These are phyloP conservation scores for Torymus texanus DNA, from an alignment of 2,888 invertebrate genomes.

Conservation along the genomic window DNA sequence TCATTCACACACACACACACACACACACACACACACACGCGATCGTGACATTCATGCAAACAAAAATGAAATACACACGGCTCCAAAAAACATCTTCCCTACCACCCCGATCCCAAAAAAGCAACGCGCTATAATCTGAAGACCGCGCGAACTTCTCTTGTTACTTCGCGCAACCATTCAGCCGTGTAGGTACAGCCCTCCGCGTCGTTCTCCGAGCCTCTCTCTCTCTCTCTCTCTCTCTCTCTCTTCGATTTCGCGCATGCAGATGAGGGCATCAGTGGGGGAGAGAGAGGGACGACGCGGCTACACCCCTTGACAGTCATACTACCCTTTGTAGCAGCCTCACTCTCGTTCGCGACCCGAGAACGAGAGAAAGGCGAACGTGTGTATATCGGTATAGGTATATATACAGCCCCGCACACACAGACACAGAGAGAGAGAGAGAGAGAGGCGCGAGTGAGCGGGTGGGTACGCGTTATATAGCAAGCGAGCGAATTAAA, in stretches of 20 bases:
- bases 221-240: too few relatives aligned
- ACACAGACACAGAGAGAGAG: background rate
- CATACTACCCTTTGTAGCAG: conserved; percentile 41
- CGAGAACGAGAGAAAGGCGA: background rate
- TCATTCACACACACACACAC: too few relatives aligned
- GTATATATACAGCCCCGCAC: background rate
- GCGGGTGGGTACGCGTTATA: conserved; percentile 27
- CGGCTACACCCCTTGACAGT: conserved; percentile 51
- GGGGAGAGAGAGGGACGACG: conserved; percentile 15
- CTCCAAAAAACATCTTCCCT: too few relatives aligned
- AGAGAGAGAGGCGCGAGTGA: background rate
- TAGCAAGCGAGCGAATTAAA: conserved; percentile 72
- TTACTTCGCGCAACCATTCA: conserved; percentile 1
- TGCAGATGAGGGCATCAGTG: too few relatives aligned
- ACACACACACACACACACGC: too few relatives aligned
- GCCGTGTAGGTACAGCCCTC: too few relatives aligned
- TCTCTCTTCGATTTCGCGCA: too few relatives aligned
- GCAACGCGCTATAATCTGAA: conserved; percentile 13
- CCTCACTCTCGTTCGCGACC: background rate
- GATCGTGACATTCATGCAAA: too few relatives aligned
- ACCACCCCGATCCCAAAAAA: background rate
- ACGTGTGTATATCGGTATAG: background rate
- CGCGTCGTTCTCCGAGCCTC: too few relatives aligned
- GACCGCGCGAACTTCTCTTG: conserved; percentile 2
- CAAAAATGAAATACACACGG: too few relatives aligned